Evolutionary conservation across 2,113 vertebrate genomes (phyloP).

Genomic region (Macrotus californicus): DNA sequence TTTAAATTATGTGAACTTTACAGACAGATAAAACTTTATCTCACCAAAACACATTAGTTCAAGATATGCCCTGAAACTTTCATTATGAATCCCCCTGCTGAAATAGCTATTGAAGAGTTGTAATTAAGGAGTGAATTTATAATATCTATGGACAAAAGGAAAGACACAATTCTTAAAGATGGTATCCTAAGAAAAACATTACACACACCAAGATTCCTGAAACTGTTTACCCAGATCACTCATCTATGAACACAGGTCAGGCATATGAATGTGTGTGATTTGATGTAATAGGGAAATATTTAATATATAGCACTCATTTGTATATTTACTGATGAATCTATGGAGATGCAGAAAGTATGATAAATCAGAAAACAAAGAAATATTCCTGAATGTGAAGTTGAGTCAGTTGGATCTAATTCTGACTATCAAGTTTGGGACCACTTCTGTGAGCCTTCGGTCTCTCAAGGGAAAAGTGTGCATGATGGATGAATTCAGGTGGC

Average conservation of each 20-base stretch:
- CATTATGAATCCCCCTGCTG: not conserved
- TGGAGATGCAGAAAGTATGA: not conserved
- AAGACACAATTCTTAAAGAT: slow-evolving; percentile 2
- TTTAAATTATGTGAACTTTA: not conserved
- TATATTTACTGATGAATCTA: not conserved
- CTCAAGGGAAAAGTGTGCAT: not conserved
- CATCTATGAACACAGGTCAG: not conserved
- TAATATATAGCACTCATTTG: not conserved
- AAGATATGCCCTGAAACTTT: not conserved
- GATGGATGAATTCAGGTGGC: not conserved
- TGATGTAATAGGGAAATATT: not conserved
- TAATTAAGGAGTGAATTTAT: not conserved
- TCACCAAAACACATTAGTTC: not conserved
- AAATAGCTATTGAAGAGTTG: not conserved
- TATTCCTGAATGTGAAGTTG: not conserved
- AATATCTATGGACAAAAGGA: not conserved
- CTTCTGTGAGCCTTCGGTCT: not conserved
- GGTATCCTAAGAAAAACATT: not conserved
- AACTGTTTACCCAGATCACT: not conserved
- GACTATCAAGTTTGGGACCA: not conserved
- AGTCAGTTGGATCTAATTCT: not conserved
- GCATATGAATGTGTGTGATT: not conserved
- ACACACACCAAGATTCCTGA: not conserved
- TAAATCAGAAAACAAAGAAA: not conserved
- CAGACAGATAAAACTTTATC: not conserved